Base-by-base conservation (phyloP, 2,113 vertebrate genomes). In the Semnopithecus entellus region DNA sequence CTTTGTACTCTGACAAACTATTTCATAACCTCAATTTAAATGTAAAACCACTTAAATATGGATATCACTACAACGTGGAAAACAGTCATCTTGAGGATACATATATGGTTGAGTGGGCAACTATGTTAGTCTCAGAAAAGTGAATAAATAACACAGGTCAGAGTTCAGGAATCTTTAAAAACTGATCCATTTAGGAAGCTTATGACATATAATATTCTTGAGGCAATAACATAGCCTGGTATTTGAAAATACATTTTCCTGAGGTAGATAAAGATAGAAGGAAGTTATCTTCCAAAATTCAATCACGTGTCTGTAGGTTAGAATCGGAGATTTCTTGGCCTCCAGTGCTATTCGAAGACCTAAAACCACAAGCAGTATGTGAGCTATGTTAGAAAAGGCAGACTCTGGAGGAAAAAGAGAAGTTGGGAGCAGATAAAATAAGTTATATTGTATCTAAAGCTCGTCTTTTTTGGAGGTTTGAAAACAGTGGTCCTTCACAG, bases 161-260 rank as follows among this genome's bases (percentile, higher is more conserved):
- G 35, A 94, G 68, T 84, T 95, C 38, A 94, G 12, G 78, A 59
- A 55, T 59, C 38, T 78, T 86, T 40, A 87, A 82, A 94, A 88
- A 59, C 35, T 50, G 52, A 89, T 35, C 14, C 40, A 55, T 79
- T 75, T 45, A 59, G 30, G n/a, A 81, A 22, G 20, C 38, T 76
- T 0, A 57, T 55, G 25, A 87, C 75, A 90, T 40, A 94, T 3
- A 75, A 68, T 48, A 72, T 52, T 10, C 12, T 75, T 76, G n/a
- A 90, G 68, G 55, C 4, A 40, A 30, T 35, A 90, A 50, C 30
- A 90, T 27, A 90, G 23, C 52, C 18, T 70, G 3, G 18, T 72
- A 89, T 30, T 66, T 94, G 50, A 72, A 43, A 81, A 92, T 17
- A 93, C 20, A 94, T 78, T 81, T 94, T 90, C 27, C 45, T 89